Percentiles rank a stretch among this genome's conserved stretches.
Conservation (phyloP, 2,113 vertebrate genomes). For the Xyliphius kryptos region DNA sequence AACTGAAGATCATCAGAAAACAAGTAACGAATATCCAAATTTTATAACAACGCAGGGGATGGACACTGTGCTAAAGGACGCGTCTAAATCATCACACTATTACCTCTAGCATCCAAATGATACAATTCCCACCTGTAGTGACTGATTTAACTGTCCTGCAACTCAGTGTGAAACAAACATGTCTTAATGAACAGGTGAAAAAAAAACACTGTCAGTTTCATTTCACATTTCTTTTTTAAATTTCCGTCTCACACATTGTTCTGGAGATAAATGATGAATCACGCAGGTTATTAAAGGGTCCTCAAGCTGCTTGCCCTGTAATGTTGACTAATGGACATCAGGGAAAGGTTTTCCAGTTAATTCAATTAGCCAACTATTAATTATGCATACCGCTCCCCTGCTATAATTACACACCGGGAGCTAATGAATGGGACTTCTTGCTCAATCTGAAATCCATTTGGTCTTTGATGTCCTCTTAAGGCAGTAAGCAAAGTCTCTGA, state of each 20-base stretch:
- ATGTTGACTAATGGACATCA: constrained; percentile 24
- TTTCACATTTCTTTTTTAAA: no score
- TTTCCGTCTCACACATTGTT: neutral
- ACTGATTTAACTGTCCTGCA: no score
- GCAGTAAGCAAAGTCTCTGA: constrained; percentile 1
- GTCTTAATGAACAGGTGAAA: no score
- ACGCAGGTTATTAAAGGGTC: constrained; percentile 31
- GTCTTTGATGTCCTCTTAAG: constrained; percentile 3
- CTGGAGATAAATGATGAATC: constrained; percentile 21
- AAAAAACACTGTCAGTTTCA: no score
- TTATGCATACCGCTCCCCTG: constrained; percentile 25
- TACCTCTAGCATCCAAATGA: no score
- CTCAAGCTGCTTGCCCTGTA: constrained; percentile 12
- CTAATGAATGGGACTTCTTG: constrained; percentile 26
- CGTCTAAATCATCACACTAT: no score
- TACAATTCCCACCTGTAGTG: no score
- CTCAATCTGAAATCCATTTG: constrained; percentile 17
- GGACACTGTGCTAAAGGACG: no score
- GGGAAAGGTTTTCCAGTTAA: constrained; percentile 38
- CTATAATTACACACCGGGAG: constrained; percentile 37
- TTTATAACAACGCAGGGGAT: no score
- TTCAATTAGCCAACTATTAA: constrained; percentile 35
- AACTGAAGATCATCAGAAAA: no score
- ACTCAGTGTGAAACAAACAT: no score
- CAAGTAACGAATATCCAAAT: no score